phyloP scores from a whole-genome alignment of 2,113 vertebrate species.

The Poeciliopsis turrubarensis region DNA sequence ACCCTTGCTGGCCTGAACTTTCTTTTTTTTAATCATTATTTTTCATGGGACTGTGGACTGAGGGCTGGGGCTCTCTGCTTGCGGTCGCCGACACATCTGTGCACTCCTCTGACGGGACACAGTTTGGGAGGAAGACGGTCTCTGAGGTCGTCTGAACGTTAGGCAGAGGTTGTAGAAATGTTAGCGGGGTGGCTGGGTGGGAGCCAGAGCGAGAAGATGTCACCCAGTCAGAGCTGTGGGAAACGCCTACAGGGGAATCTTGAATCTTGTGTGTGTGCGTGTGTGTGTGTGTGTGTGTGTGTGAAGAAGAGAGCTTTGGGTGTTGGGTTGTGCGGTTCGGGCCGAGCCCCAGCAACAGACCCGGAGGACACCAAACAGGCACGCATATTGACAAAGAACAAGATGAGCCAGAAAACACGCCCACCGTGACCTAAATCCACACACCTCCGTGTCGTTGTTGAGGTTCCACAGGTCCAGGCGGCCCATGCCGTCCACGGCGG shows the following conservation, averaged over 20 bases:
- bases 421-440: constrained; percentile 46
- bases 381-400: constrained; percentile 38
- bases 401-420: constrained; percentile 34
- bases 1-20: constrained; percentile 23
- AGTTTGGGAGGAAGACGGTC: constrained; percentile 48
- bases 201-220: constrained; percentile 65
- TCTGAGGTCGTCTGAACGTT: constrained; percentile 56
- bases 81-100: constrained; percentile 64
- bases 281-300: constrained; percentile 47
- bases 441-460: constrained; percentile 97
- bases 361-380: constrained; percentile 52
- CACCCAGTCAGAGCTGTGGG: constrained; percentile 62
- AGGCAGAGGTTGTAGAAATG: constrained; percentile 63
- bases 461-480: constrained; percentile 98
- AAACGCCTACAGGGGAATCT: constrained; percentile 73
- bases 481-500: constrained; percentile 96
- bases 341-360: constrained; percentile 55
- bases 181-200: constrained; percentile 57
- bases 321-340: constrained; percentile 68
- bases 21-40: constrained; percentile 31
- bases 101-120: constrained; percentile 36
- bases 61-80: constrained; percentile 47
- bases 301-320: constrained; percentile 38
- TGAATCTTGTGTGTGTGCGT: constrained; percentile 44
- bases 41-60: constrained; percentile 56